phyloP scores from a whole-genome alignment of 2,797 vertebrate species.

The Buceros bicornis region DNA sequence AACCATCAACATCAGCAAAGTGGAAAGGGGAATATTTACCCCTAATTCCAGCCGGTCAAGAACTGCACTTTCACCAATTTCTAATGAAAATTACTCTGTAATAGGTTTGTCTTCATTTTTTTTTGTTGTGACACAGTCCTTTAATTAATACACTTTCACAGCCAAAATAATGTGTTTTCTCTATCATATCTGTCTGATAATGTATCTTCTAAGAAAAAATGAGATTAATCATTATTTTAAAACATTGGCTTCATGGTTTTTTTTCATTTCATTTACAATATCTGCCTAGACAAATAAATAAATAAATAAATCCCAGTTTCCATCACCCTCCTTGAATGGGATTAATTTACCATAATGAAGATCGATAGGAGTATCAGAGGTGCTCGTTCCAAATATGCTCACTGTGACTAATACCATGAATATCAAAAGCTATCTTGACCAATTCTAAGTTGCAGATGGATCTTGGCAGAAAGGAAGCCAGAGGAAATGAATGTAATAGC shows the following conservation, averaged over 20 bases:
- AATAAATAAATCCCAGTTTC: background rate
- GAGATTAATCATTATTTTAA: conserved; percentile 24
- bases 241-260: background rate
- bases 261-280: conserved; percentile 23
- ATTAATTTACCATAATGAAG: conserved; percentile 38
- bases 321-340: background rate
- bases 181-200: background rate
- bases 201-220: conserved; percentile 1
- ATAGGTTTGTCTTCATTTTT: conserved; percentile 1
- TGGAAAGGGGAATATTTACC: background rate
- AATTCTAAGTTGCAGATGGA: conserved; percentile 38
- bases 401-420: conserved; percentile 40
- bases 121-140: background rate
- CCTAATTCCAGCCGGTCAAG: background rate
- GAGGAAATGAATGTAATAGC: conserved; percentile 54
- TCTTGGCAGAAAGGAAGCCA: conserved; percentile 54
- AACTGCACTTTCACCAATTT: background rate
- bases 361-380: conserved; percentile 35
- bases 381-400: background rate
- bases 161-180: conserved; percentile 20
- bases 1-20: background rate
- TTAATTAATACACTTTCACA: conserved; percentile 44
- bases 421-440: conserved; percentile 22
- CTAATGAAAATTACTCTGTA: conserved; percentile 11
- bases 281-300: conserved; percentile 13